A percentile compares a stretch with the other conserved stretches of the same genome.
phyloP scores from a whole-genome alignment of 1,140 invertebrate species.

The Metaphire vulgaris region DNA sequence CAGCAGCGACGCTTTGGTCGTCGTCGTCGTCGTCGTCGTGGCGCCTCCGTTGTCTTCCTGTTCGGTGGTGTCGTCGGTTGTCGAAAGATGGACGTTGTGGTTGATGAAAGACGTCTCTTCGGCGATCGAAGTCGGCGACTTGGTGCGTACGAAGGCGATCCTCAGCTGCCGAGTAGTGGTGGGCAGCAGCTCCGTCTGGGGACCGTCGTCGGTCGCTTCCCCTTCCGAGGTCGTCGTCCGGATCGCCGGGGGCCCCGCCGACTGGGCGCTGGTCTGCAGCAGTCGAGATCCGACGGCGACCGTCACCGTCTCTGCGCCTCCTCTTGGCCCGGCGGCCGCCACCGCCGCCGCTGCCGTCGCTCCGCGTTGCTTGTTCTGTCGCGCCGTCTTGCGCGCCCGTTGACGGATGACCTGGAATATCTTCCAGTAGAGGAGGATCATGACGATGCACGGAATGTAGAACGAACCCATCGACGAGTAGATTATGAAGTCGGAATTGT shows the following conservation, averaged over 20 bases:
- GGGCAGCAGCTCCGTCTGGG: constrained; percentile 68
- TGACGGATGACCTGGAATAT: constrained; percentile 86
- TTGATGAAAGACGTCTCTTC: constrained; percentile 32
- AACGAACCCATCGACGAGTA: constrained; percentile 96
- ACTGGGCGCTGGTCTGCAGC: constrained; percentile 46
- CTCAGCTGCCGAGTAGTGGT: constrained; percentile 58
- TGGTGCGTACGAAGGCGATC: neutral
- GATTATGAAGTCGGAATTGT: constrained; percentile 95
- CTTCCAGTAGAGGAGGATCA: constrained; percentile 96
- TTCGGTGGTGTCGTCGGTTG: constrained; percentile 34
- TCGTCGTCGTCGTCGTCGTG: constrained; percentile 57
- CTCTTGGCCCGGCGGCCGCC: constrained; percentile 1
- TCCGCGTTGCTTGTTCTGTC: constrained; percentile 59
- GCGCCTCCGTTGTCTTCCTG: constrained; percentile 56
- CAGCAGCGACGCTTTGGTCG: constrained; percentile 61
- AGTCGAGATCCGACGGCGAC: constrained; percentile 49
- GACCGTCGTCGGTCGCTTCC: constrained; percentile 75
- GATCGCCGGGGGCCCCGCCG: neutral
- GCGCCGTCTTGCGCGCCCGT: constrained; percentile 71
- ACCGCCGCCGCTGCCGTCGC: neutral
- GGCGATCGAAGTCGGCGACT: constrained; percentile 4
- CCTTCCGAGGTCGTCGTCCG: constrained; percentile 18
- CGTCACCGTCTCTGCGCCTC: constrained; percentile 8
- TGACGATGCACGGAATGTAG: constrained; percentile 97
- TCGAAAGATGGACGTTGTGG: constrained; percentile 42